Evolutionary conservation across 2,888 invertebrate species (phyloP).

Genomic region (Diarsia mendica): DNA sequence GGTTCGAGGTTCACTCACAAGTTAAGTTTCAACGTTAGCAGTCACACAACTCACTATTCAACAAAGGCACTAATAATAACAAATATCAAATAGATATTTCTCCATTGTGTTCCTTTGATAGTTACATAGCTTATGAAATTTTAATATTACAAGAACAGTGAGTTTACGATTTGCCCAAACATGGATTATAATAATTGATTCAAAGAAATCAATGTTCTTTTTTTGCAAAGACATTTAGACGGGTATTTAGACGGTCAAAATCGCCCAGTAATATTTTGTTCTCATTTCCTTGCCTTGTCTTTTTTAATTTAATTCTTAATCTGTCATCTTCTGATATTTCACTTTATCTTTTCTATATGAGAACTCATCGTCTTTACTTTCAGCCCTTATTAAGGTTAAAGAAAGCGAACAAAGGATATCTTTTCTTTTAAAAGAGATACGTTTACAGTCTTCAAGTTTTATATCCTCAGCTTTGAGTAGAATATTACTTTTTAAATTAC

Average conservation of each 20-base stretch:
- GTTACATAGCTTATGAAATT: not conserved
- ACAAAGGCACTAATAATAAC: not conserved
- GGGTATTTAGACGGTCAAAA: not conserved
- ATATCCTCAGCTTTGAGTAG: slow-evolving; percentile 22
- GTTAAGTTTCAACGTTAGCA: not conserved
- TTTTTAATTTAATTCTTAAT: not conserved
- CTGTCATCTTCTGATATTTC: slow-evolving; percentile 1
- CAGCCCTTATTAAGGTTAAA: slow-evolving; percentile 38
- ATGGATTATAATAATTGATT: not conserved
- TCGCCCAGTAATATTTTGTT: not conserved
- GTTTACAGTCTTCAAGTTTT: slow-evolving; percentile 17
- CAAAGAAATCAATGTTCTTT: not conserved
- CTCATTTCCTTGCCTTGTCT: not conserved
- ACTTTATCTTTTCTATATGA: slow-evolving; percentile 16
- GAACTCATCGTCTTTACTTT: slow-evolving; percentile 44
- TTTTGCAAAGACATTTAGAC: not conserved
- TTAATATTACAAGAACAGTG: not conserved
- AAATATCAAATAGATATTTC: not conserved
- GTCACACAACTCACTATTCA: not conserved
- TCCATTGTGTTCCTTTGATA: not conserved
- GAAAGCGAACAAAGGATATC: slow-evolving; percentile 42
- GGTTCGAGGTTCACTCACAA: not conserved
- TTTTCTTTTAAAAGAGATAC: slow-evolving; percentile 38
- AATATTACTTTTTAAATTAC: slow-evolving; percentile 57
- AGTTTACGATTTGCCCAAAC: not conserved